These are phyloP conservation scores for Petromus typicus DNA, from an alignment of 2,113 vertebrate species.

Conservation along the genomic window DNA sequence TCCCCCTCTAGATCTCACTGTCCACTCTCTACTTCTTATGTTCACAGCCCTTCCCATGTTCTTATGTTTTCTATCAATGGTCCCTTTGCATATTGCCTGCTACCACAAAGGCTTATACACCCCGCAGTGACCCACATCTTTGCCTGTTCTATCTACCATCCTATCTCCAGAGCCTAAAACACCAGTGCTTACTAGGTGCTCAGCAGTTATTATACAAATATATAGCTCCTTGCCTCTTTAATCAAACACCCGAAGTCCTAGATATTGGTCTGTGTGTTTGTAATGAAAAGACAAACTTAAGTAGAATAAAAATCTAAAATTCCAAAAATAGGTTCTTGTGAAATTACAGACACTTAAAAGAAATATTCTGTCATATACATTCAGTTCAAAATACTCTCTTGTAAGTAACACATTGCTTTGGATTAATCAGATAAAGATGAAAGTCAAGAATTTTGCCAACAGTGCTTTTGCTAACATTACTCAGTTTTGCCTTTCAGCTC, in stretches of 20 bases:
- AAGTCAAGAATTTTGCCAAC: constrained; percentile 87
- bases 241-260: not conserved
- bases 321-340: constrained; percentile 56
- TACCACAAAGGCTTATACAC: not conserved
- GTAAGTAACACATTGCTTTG: constrained; percentile 81
- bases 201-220: not conserved
- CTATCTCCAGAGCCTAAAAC: not conserved
- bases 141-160: not conserved
- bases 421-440: constrained; percentile 90
- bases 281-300: not conserved
- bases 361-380: constrained; percentile 73
- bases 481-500: constrained; percentile 87
- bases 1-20: not conserved
- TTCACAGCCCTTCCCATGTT: not conserved
- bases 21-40: not conserved
- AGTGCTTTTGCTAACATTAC: constrained; percentile 86
- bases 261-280: not conserved
- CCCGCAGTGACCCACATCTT: not conserved
- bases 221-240: not conserved
- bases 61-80: not conserved
- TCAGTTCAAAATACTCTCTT: constrained; percentile 83
- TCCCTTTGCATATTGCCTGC: not conserved
- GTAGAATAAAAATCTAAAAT: not conserved
- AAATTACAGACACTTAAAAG: constrained; percentile 64
- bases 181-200: not conserved